phyloP scores from a whole-genome alignment of 2,888 invertebrate genomes.

The Rhingia rostrata region DNA sequence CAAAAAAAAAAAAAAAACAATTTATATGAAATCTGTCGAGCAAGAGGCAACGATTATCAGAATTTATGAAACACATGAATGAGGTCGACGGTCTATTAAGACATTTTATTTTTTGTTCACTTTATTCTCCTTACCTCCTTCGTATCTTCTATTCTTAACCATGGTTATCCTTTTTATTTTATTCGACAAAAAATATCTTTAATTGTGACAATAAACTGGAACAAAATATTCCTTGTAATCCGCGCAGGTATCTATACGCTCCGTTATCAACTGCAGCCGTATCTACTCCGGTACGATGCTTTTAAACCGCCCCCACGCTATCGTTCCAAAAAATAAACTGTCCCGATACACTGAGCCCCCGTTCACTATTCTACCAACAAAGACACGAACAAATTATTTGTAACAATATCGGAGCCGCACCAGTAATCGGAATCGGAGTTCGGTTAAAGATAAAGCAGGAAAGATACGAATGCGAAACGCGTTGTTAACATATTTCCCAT shows the following conservation, averaged over 20 bases:
- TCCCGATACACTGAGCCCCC: conserved; percentile 45
- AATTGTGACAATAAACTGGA: conserved; percentile 4
- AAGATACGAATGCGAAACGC: conserved; percentile 30
- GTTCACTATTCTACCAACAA: conserved; percentile 10
- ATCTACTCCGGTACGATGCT: conserved; percentile 51
- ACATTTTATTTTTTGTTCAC: conserved; percentile 14
- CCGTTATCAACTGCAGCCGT: conserved; percentile 58
- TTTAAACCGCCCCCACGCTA: conserved; percentile 65
- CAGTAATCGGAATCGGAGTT: conserved; percentile 43
- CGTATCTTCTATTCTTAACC: conserved; percentile 70
- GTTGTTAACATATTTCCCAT: conserved; percentile 62
- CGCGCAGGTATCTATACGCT: conserved; percentile 39
- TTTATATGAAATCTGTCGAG: no score
- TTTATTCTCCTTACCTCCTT: conserved; percentile 61
- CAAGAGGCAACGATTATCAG: neutral
- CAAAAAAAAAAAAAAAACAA: no score
- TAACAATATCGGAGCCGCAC: conserved; percentile 38
- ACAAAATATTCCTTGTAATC: conserved; percentile 9
- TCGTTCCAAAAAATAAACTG: conserved; percentile 17
- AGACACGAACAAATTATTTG: conserved; percentile 14
- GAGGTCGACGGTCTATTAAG: conserved; percentile 36
- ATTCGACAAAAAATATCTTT: neutral
- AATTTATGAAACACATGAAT: conserved; percentile 44
- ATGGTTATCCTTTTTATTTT: conserved; percentile 23
- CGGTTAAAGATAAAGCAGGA: conserved; percentile 56